Evolutionary conservation across 2,888 invertebrate genomes (phyloP).

Genomic region (Amorpha juglandis): DNA sequence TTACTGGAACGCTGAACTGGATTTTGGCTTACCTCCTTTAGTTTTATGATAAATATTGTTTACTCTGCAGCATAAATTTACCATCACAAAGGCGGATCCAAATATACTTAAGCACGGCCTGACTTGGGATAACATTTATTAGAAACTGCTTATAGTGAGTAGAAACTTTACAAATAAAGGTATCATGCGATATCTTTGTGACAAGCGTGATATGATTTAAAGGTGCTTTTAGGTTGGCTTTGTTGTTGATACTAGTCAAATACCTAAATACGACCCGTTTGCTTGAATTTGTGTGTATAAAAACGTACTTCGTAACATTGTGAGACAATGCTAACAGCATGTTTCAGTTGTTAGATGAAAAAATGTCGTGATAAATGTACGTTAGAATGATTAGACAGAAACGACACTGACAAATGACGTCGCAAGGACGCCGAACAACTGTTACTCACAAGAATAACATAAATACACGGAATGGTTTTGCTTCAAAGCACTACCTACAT

Average conservation of each 20-base stretch:
- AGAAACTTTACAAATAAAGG: slow-evolving; percentile 36
- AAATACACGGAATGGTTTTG: slow-evolving; percentile 60
- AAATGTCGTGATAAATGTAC: slow-evolving; percentile 66
- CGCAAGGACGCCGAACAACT: slow-evolving; percentile 62
- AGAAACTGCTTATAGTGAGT: slow-evolving; percentile 31
- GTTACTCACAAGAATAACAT: slow-evolving; percentile 70
- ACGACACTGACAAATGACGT: slow-evolving; percentile 69
- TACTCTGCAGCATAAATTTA: slow-evolving; percentile 33
- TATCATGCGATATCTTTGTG: slow-evolving; percentile 34
- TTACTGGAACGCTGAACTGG: slow-evolving; percentile 26
- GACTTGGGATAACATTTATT: slow-evolving; percentile 36
- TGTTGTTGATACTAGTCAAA: background rate
- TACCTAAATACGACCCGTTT: background rate
- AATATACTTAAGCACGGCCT: slow-evolving; percentile 35
- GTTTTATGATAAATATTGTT: slow-evolving; percentile 27
- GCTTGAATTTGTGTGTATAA: background rate
- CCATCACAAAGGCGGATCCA: slow-evolving; percentile 27
- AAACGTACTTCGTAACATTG: background rate
- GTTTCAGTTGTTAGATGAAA: slow-evolving; percentile 36
- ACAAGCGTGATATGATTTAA: slow-evolving; percentile 26
- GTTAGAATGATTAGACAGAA: slow-evolving; percentile 67
- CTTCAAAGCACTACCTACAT: slow-evolving; percentile 45
- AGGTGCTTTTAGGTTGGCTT: background rate
- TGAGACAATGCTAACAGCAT: background rate
- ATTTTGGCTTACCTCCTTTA: slow-evolving; percentile 26